Evolutionary conservation across 2,888 invertebrate genomes (phyloP).

Genomic region (Heliconius cydno): DNA sequence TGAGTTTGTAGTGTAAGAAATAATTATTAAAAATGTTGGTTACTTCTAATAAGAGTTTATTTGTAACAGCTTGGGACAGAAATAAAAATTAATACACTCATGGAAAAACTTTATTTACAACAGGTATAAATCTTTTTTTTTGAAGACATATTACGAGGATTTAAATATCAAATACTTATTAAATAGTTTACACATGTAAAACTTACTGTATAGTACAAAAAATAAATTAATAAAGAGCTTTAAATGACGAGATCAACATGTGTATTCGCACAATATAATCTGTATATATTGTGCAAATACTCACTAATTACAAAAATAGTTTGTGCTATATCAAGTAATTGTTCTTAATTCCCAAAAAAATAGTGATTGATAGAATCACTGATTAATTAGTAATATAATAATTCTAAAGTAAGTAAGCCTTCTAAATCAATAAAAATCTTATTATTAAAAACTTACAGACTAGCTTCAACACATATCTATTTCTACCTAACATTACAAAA

Average conservation of each 20-base stretch:
- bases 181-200: background rate
- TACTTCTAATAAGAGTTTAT: background rate
- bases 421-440: background rate
- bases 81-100: background rate
- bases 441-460: background rate
- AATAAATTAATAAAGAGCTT: background rate
- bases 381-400: background rate
- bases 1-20: no score
- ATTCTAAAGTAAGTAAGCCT: background rate
- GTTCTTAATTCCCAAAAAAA: background rate
- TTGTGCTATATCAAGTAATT: background rate
- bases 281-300: no score
- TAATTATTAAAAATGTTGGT: background rate
- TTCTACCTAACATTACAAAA: background rate
- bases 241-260: constrained; percentile 7
- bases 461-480: background rate
- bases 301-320: background rate
- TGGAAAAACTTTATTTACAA: constrained; percentile 16
- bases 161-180: constrained; percentile 3
- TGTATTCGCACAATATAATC: no score
- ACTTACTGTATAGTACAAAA: background rate
- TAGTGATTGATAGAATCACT: background rate
- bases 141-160: background rate
- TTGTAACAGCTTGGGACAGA: background rate
- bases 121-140: background rate